Evolutionary conservation across 2,113 vertebrate genomes (phyloP).

Genomic region (Albula goreensis): DNA sequence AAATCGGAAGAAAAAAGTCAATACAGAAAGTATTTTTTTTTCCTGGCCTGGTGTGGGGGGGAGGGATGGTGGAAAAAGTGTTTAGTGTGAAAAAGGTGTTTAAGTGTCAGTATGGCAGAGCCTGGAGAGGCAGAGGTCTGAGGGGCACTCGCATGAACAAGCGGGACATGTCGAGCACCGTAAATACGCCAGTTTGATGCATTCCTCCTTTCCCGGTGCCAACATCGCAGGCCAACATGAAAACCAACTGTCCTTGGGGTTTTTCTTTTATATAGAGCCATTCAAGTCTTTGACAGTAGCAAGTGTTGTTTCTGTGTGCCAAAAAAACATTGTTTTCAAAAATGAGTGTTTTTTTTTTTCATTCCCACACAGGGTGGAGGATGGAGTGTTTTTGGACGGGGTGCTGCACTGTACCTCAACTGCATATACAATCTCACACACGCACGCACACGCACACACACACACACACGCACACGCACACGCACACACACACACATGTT

Average conservation of each 20-base stretch:
- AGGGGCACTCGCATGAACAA: conserved; percentile 2
- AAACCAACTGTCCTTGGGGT: neutral
- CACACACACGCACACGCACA: neutral
- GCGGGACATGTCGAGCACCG: conserved; percentile 23
- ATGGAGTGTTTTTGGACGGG: neutral
- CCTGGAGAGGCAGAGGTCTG: conserved; percentile 33
- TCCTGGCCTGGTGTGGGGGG: neutral
- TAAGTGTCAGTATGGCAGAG: conserved; percentile 35
- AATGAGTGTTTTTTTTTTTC: neutral
- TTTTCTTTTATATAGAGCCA: neutral
- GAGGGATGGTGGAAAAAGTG: neutral
- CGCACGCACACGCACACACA: neutral
- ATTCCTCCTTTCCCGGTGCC: conserved; percentile 7
- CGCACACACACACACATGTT: neutral
- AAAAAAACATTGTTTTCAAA: neutral
- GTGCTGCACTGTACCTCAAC: neutral
- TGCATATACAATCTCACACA: neutral
- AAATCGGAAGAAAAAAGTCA: neutral
- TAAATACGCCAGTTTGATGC: conserved; percentile 23
- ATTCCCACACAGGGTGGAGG: neutral
- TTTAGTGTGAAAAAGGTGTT: conserved; percentile 12
- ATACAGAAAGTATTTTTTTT: neutral
- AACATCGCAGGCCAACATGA: conserved; percentile 1
- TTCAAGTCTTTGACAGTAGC: conserved; percentile 6
- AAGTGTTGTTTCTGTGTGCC: neutral